Conservation (phyloP, 2,113 vertebrate species). For the Apteryx owenii region DNA sequence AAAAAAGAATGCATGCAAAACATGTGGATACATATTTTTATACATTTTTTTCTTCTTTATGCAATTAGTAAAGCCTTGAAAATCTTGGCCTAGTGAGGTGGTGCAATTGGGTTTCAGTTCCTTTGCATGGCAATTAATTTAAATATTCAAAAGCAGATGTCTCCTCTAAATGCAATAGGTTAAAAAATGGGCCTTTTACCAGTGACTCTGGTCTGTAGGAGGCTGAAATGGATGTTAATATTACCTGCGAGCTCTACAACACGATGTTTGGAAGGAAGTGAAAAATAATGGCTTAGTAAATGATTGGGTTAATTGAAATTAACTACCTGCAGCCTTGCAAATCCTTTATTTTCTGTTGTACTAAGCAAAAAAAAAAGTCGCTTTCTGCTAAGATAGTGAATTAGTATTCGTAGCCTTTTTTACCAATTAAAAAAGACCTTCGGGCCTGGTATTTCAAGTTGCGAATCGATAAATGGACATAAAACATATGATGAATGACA, state of each 20-base stretch:
- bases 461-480: neutral
- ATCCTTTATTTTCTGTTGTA: neutral
- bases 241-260: neutral
- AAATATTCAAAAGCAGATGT: neutral
- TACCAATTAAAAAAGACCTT: neutral
- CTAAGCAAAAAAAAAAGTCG: neutral
- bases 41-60: neutral
- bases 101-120: neutral
- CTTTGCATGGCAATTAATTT: neutral
- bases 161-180: neutral
- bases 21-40: neutral
- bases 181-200: neutral
- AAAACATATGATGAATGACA: accelerated
- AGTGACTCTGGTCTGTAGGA: neutral
- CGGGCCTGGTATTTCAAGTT: neutral
- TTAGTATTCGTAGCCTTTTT: neutral
- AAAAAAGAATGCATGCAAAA: neutral
- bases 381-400: neutral
- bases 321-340: neutral
- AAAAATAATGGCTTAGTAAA: neutral
- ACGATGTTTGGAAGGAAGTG: neutral
- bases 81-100: neutral
- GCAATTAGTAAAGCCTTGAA: neutral
- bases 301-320: neutral
- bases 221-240: neutral